Base-by-base conservation (phyloP, 2,888 invertebrate species). In the Artemia sinica region DNA sequence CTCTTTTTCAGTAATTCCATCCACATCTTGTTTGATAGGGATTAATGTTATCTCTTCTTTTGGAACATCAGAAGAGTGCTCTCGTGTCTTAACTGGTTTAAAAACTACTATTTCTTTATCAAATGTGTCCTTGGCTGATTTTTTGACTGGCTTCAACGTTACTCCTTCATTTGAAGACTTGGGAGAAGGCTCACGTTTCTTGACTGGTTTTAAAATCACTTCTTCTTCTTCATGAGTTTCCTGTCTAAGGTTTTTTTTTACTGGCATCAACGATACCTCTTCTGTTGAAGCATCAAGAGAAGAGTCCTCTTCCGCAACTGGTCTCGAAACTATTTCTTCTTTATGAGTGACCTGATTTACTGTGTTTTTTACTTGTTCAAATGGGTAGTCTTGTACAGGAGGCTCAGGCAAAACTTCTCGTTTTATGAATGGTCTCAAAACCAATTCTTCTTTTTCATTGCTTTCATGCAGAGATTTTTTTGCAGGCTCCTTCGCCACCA, bases 181-280 rank as follows among this genome's bases (percentile, higher is more conserved):
- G 1, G 41, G n/a, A 8, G 10, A 14, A 13, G 9, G 50, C 28
- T 14, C 11, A 12, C 10, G 66, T 1, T n/a, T 13, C 65, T 67
- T 13, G 49, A 12, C 49, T 14, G 67, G 67, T 50, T 67, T 67
- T 50, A 67, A 67, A 14, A 48, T n/a, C 48, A 67, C 12, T 51
- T 77, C 76, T n/a, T 70, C 69, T 10, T 68, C 72, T 69, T 73
- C 72, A 63, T 74, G 73, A 70, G 67, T 66, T 67, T 0, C 68
- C 14, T 71, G 75, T 74, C 70, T 75, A 72, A 79, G 78, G 76
- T 82, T 81, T 66, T 81, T 73, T 74, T 81, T 82, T 7, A 81
- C 81, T 74, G 81, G 83, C 80, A 76, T 80, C 41, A 77, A 76
- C 66, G 75, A 77, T 67, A 81, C 79, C 66, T 78, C 77, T 71